phyloP scores from a whole-genome alignment of 2,113 vertebrate species.

The Vanacampus margaritifer region DNA sequence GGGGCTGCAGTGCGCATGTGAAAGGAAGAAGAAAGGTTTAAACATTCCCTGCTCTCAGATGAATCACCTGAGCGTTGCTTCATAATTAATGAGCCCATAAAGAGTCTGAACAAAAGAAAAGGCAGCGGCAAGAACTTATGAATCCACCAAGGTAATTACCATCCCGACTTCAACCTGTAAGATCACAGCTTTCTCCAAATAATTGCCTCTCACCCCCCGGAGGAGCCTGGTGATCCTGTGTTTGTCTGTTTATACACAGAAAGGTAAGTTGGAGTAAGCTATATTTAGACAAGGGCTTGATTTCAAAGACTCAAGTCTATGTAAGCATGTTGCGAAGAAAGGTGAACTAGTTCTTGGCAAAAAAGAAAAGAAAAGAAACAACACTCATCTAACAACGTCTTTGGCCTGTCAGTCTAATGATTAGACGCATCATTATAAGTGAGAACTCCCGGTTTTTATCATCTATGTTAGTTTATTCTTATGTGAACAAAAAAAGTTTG shows the following conservation, averaged over 20 bases:
- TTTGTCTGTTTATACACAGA: constrained; percentile 55
- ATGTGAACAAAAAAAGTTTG: not conserved
- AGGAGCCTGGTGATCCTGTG: constrained; percentile 40
- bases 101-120: constrained; percentile 62
- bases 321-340: constrained; percentile 18
- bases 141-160: constrained; percentile 73
- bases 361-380: not conserved
- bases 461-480: not conserved
- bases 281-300: constrained; percentile 59
- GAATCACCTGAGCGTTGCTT: constrained; percentile 71
- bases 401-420: not conserved
- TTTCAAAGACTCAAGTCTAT: constrained; percentile 51
- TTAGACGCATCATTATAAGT: not conserved
- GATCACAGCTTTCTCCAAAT: constrained; percentile 63
- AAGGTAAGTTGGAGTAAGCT: constrained; percentile 55
- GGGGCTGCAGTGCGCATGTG: constrained; percentile 18
- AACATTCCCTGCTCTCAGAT: constrained; percentile 57
- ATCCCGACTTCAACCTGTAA: constrained; percentile 62
- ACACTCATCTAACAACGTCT: not conserved
- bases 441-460: not conserved
- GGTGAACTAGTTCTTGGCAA: constrained; percentile 4
- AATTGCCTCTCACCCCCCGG: constrained; percentile 60
- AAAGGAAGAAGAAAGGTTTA: constrained; percentile 46
- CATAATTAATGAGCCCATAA: constrained; percentile 76
- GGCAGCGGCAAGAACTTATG: constrained; percentile 55